Evolutionary conservation across 2,113 vertebrate species (phyloP).

Genomic region (Antechinus stuartii): DNA sequence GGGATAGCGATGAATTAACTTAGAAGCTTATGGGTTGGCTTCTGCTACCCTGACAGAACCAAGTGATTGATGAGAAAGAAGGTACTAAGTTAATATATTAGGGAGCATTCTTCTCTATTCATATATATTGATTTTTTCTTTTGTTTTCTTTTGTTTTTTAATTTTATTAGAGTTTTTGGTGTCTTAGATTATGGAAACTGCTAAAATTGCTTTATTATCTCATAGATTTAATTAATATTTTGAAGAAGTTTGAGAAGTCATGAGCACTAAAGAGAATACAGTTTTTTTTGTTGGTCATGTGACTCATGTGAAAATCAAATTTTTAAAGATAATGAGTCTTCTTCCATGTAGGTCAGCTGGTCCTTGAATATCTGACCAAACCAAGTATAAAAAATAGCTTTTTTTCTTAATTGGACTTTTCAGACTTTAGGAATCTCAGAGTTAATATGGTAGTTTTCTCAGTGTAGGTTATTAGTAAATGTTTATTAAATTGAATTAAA

Average conservation of each 20-base stretch:
- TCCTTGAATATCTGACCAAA: background rate
- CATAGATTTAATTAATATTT: background rate
- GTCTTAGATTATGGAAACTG: background rate
- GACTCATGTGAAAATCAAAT: background rate
- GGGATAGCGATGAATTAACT: too few species aligned
- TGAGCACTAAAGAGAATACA: background rate
- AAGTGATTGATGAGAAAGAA: background rate
- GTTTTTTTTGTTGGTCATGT: background rate
- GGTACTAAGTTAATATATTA: background rate
- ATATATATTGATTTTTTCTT: background rate
- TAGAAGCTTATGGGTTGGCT: background rate
- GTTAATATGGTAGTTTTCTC: background rate
- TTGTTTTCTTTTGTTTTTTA: background rate
- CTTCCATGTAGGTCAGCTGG: background rate
- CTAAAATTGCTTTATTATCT: background rate
- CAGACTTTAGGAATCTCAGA: background rate
- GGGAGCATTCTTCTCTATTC: background rate
- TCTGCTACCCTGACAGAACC: background rate
- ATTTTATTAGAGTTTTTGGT: background rate
- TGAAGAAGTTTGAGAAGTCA: background rate
- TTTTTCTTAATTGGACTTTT: background rate
- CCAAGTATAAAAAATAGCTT: background rate
- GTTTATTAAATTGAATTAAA: background rate
- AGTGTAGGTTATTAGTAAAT: background rate
- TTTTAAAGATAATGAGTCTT: background rate